Evolutionary conservation across 2,888 invertebrate species (phyloP), one percentile per base, ranked within the genome.

Genomic region (Heliconius cydno): DNA sequence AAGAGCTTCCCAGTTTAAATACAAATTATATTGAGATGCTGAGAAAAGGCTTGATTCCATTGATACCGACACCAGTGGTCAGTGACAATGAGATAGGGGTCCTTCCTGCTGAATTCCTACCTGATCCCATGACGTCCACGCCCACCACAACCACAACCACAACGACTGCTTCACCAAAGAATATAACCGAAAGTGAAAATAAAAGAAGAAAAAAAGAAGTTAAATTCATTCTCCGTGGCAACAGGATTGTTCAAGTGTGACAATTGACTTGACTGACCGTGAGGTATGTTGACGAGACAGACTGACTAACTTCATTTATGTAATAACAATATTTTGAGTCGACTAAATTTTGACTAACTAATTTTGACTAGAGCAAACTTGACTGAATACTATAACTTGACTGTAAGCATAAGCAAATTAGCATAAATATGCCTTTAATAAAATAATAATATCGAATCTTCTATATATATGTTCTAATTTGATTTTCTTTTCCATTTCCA

Each of bases 221-320:
- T 84, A 94, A 92, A 87, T 95, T 90, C 87, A 90, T 92, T 86
- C 91, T 95, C 28, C 92, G 94, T 82, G 95, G 95, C 84, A 95
- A 95, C 92, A 94, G 87, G 90, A 95, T 95, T 84, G 89, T 95
- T 85, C 90, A 92, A 91, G 92, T 93, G 88, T 94, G 94, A 94
- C 85, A 86, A 89, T 88, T 92, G 91, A 92, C 90, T 87, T 90
- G 89, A 88, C 86, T 87, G 85, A 86, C 84, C 78, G 77, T 77
- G 85, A 85, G 86, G 86, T 86, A 86, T 84, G 86, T 87, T 82
- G 83, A 81, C 79, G 71, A 67, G 71, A 76, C 68, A 28, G 77
- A 79, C 79, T 70, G 80, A 80, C 80, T 5, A 68, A 80, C 80
- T 5, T 63, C 41, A 25, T 67, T 57, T 52, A 41, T 63, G 15